These are phyloP conservation scores for zebrafish (Danio rerio) DNA, from an alignment of 2,113 vertebrate species.

Conservation along the genomic window DNA sequence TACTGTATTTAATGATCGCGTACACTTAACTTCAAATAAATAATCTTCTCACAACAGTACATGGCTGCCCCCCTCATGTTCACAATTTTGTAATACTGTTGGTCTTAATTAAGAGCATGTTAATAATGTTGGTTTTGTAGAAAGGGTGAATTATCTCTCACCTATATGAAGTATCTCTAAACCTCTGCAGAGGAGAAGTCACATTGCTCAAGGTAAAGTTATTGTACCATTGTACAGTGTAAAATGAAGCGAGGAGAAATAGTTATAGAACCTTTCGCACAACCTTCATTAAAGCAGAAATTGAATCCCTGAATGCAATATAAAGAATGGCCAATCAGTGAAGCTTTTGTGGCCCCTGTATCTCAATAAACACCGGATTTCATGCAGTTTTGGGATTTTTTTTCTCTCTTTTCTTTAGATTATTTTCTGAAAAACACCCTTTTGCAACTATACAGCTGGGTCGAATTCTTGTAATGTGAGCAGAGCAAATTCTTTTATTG, in stretches of 20 bases:
- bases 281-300: slow-evolving; percentile 3
- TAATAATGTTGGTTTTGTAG: slow-evolving; percentile 37
- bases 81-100: slow-evolving; percentile 8
- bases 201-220: background rate
- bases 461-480: background rate
- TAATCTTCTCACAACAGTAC: slow-evolving; percentile 54
- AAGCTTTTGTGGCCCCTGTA: background rate
- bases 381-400: background rate
- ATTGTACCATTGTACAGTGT: background rate
- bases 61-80: slow-evolving; percentile 13
- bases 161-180: background rate
- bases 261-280: background rate
- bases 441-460: background rate
- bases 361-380: background rate
- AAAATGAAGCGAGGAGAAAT: background rate
- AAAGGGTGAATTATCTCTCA: slow-evolving; percentile 19
- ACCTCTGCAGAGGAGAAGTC: background rate
- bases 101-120: slow-evolving; percentile 38
- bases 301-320: background rate
- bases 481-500: background rate
- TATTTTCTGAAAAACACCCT: background rate
- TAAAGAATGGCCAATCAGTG: background rate
- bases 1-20: slow-evolving; percentile 59
- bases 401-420: background rate
- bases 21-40: slow-evolving; percentile 53